Percentiles rank a stretch among this genome's conserved stretches.
Conservation (phyloP, 2,888 invertebrate species). For the Zeuzera pyrina region DNA sequence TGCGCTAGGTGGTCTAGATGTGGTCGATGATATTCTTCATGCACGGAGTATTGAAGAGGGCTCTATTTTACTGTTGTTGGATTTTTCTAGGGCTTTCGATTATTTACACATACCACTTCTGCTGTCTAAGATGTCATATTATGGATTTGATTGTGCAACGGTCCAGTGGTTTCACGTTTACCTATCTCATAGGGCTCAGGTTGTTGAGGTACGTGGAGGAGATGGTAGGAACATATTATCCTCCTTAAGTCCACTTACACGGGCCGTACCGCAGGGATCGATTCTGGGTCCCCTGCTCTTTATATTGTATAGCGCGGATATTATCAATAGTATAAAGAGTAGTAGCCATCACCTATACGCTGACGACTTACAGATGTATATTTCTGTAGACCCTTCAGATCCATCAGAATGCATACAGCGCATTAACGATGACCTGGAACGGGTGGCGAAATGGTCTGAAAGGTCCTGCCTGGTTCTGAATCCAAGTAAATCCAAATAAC, state of each 20-base stretch:
- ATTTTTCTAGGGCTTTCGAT: not conserved
- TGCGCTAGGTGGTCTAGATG: conserved; percentile 10
- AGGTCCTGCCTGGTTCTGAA: conserved; percentile 6
- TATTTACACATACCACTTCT: not conserved
- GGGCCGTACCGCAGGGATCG: conserved; percentile 6
- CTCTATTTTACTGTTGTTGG: not conserved
- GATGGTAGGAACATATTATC: not conserved
- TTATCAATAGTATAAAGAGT: conserved; percentile 2
- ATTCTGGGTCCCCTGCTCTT: conserved; percentile 13
- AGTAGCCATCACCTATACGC: conserved; percentile 11
- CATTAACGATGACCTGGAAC: conserved; percentile 8
- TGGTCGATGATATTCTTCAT: not conserved
- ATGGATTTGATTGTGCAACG: not conserved
- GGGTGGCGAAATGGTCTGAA: conserved; percentile 7
- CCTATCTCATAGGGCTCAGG: not conserved
- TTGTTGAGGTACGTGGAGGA: not conserved
- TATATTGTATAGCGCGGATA: conserved; percentile 11
- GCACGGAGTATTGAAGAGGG: not conserved
- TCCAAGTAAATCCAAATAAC: conserved; percentile 10
- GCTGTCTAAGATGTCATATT: not conserved
- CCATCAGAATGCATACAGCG: not conserved
- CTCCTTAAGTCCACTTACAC: not conserved
- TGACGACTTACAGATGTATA: conserved; percentile 12
- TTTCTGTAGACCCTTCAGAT: conserved; percentile 6
- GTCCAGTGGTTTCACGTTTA: not conserved